phyloP scores from a whole-genome alignment of 2,113 vertebrate genomes.

The Eulacestoma nigropectus region DNA sequence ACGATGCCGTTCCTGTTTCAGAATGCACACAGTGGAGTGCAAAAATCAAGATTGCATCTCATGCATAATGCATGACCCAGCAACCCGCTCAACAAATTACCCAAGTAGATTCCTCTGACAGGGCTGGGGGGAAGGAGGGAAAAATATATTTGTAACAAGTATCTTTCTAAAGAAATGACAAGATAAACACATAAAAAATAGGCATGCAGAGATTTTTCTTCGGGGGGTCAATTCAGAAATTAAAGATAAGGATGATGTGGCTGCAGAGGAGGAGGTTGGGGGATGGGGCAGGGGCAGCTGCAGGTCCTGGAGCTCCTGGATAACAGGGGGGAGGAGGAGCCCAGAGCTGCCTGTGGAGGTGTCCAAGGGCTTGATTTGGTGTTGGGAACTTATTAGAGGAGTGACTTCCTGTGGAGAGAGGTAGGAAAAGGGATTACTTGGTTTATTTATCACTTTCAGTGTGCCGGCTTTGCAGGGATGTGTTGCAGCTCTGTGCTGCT shows the following conservation, averaged over 20 bases:
- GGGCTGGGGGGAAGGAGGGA: background rate
- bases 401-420: background rate
- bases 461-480: background rate
- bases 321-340: background rate
- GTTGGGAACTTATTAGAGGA: background rate
- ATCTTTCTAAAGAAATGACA: background rate
- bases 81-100: constrained; percentile 23
- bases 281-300: background rate
- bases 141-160: background rate
- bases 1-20: background rate
- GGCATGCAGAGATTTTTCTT: background rate
- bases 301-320: background rate
- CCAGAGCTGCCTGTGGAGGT: background rate
- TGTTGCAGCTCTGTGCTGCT: background rate
- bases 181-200: background rate
- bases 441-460: rapidly evolving
- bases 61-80: constrained; percentile 55
- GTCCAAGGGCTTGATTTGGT: rapidly evolving
- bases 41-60: constrained; percentile 46
- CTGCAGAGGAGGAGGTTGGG: background rate
- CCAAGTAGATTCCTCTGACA: background rate
- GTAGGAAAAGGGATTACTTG: background rate
- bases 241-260: background rate
- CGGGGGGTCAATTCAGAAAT: background rate
- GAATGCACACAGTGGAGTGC: constrained; percentile 26